These are phyloP conservation scores for Pao palembangensis DNA, from an alignment of 2,113 vertebrate species.

Conservation along the genomic window DNA sequence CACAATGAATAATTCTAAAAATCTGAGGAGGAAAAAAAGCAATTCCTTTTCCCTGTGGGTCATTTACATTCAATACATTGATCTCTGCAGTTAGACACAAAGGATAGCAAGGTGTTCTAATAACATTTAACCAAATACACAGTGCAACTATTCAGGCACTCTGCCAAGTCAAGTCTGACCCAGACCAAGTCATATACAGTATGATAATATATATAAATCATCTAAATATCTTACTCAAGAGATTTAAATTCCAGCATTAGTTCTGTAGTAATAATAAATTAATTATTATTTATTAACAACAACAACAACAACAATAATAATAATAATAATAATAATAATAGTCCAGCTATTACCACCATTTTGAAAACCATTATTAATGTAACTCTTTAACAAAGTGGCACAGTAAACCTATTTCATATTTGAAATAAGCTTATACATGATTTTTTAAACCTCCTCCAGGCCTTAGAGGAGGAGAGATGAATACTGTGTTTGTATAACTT, in stretches of 20 bases:
- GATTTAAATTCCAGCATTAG: too few relatives aligned
- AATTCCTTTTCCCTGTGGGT: slow-evolving; percentile 22
- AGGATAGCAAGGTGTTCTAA: too few relatives aligned
- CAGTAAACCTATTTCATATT: slow-evolving; percentile 16
- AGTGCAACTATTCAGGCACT: slow-evolving; percentile 5
- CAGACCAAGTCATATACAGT: not conserved
- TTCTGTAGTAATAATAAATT: too few relatives aligned
- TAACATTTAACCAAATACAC: slow-evolving; percentile 29
- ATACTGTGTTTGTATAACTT: slow-evolving; percentile 49
- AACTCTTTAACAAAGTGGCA: slow-evolving; percentile 2
- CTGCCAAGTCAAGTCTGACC: slow-evolving; percentile 2
- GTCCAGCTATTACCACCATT: slow-evolving; percentile 1
- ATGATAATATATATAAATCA: too few relatives aligned
- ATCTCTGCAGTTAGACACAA: too few relatives aligned
- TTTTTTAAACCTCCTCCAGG: slow-evolving; percentile 11
- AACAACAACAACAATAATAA: not conserved
- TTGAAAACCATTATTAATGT: slow-evolving; percentile 4
- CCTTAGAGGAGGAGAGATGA: slow-evolving; percentile 31
- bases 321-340: not conserved
- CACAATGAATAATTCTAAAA: slow-evolving; percentile 51
- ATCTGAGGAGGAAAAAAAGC: not conserved
- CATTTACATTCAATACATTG: not conserved
- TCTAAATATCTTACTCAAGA: too few relatives aligned
- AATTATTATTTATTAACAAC: too few relatives aligned
- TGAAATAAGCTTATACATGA: slow-evolving; percentile 12